A percentile compares a stretch with the other conserved stretches of the same genome.
phyloP scores from a whole-genome alignment of 2,888 invertebrate genomes.

The Aporophyla nigra region DNA sequence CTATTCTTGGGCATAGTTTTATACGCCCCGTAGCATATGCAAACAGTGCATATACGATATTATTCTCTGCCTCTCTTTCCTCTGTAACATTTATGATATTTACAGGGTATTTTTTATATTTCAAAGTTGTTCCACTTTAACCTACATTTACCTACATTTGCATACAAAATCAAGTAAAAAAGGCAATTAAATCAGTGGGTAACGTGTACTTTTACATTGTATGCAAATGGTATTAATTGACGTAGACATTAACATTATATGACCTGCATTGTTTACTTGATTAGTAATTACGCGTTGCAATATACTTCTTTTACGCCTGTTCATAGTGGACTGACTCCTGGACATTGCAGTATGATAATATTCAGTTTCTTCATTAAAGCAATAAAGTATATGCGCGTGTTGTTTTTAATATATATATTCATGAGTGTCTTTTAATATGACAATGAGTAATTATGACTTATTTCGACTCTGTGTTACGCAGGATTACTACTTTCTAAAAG shows the following conservation, averaged over 20 bases:
- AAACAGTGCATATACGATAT: neutral
- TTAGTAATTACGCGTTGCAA: neutral
- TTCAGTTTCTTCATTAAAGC: neutral
- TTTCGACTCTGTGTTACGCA: neutral
- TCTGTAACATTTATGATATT: neutral
- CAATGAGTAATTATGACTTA: too few relatives aligned
- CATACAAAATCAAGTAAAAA: conserved; percentile 13
- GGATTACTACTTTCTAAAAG: too few relatives aligned
- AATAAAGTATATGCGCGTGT: neutral
- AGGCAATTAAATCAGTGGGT: neutral
- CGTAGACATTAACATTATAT: neutral
- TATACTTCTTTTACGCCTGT: neutral
- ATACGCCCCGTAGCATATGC: neutral
- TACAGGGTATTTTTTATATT: neutral
- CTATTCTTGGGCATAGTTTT: neutral
- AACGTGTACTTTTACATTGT: conserved; percentile 30
- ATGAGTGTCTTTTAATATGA: neutral
- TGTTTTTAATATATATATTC: neutral
- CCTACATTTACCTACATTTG: conserved; percentile 8
- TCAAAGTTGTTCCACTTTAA: neutral
- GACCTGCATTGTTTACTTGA: conserved; percentile 5
- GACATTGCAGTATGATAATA: neutral
- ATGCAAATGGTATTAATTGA: conserved; percentile 36
- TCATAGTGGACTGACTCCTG: neutral
- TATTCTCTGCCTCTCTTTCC: neutral